These are phyloP conservation scores for Zoanthus sociatus DNA, from an alignment of 92 coral and sea anemone species.

Conservation along the genomic window DNA sequence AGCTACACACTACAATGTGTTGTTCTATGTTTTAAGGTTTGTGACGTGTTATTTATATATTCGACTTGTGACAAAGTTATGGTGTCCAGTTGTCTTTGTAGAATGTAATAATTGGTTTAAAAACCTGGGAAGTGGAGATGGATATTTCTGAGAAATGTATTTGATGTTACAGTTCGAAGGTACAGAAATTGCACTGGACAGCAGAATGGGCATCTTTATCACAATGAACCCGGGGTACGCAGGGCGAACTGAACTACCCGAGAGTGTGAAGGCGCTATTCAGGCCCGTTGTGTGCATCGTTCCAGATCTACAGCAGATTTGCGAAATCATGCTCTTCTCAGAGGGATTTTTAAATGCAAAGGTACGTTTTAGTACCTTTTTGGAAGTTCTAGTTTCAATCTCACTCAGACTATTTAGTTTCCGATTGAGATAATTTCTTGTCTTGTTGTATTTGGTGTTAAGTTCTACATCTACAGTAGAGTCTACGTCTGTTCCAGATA, in stretches of 20 bases:
- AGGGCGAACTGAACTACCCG: constrained; percentile 98
- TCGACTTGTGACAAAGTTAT: too few relatives aligned
- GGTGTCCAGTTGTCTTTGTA: too few relatives aligned
- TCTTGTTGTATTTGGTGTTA: too few relatives aligned
- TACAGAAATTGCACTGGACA: constrained; percentile 93
- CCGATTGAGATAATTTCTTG: too few relatives aligned
- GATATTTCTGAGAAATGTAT: not conserved
- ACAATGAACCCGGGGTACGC: constrained; percentile 99
- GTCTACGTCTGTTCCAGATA: too few relatives aligned
- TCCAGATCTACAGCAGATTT: constrained; percentile 97
- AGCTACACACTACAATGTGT: too few relatives aligned
- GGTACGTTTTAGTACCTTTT: not conserved
- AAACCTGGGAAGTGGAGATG: too few relatives aligned
- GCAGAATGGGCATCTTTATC: constrained; percentile 97
- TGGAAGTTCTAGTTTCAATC: not conserved
- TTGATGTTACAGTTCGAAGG: constrained; percentile 87
- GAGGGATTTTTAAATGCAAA: constrained; percentile 96
- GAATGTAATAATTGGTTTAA: too few relatives aligned
- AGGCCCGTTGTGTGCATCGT: constrained; percentile 98
- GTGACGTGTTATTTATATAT: too few relatives aligned
- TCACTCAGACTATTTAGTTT: not conserved
- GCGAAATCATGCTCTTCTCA: constrained; percentile 99
- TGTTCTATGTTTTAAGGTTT: too few relatives aligned
- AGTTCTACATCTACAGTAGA: too few relatives aligned
- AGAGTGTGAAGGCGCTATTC: constrained; percentile 98